phyloP scores from a whole-genome alignment of 1,140 invertebrate genomes.

The Drosophila hydei region DNA sequence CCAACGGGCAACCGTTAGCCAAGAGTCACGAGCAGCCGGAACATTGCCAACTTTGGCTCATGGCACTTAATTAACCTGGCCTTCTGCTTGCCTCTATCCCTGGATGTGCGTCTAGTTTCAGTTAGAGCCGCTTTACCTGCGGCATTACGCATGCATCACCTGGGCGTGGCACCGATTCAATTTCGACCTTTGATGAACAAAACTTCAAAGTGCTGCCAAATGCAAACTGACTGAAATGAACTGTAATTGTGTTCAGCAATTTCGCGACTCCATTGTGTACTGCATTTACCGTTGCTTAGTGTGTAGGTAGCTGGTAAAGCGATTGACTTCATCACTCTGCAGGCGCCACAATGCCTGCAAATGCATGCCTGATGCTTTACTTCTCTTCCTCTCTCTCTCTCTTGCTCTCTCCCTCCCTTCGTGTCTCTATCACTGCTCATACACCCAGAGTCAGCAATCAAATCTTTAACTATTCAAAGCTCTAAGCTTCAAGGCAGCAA shows the following conservation, averaged over 20 bases:
- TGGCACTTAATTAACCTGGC: slow-evolving; percentile 63
- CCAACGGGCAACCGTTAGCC: slow-evolving; percentile 18
- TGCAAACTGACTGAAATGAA: slow-evolving; percentile 11
- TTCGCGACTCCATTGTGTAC: not conserved
- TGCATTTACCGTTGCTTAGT: not conserved
- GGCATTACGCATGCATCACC: slow-evolving; percentile 10
- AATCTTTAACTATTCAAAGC: no score
- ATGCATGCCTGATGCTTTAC: not conserved
- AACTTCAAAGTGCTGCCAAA: slow-evolving; percentile 1
- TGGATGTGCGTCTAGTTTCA: slow-evolving; percentile 18
- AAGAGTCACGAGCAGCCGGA: not conserved
- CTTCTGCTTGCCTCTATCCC: slow-evolving; percentile 2
- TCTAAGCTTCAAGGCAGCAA: not conserved
- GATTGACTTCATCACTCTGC: not conserved
- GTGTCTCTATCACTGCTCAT: not conserved
- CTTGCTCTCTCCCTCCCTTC: not conserved
- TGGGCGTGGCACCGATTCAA: slow-evolving; percentile 40
- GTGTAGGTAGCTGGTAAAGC: no score
- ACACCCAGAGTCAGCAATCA: no score
- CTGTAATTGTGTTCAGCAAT: slow-evolving; percentile 30
- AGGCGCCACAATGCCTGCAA: not conserved
- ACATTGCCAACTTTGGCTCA: slow-evolving; percentile 19
- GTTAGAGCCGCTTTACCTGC: slow-evolving; percentile 6
- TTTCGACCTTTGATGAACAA: slow-evolving; percentile 24
- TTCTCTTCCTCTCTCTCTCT: not conserved